Conservation (phyloP, 2,113 vertebrate species). For the Caracal caracal region DNA sequence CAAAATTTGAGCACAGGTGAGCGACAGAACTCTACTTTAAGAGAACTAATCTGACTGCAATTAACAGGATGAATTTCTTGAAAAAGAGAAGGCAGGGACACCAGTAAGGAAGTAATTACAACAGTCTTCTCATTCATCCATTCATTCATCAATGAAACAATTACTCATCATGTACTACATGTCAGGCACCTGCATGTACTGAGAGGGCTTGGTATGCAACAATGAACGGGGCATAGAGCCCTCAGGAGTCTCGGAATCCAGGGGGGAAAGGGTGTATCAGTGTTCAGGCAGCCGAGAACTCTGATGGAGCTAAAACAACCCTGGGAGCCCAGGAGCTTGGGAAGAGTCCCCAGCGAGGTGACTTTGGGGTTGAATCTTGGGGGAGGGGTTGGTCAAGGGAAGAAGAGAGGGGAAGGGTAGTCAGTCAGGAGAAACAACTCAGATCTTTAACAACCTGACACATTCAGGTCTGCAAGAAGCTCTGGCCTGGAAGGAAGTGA, state of each 20-base stretch:
- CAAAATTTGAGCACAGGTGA: not conserved
- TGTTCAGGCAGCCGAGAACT: not conserved
- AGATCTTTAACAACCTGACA: not conserved
- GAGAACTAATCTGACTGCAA: not conserved
- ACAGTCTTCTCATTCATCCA: not conserved
- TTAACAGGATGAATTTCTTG: not conserved
- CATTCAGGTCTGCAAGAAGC: not conserved
- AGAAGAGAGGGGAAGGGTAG: not conserved
- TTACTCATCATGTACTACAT: fast-evolving
- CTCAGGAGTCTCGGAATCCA: not conserved
- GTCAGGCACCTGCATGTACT: not conserved
- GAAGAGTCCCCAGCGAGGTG: not conserved
- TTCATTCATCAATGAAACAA: not conserved
- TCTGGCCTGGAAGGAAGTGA: not conserved
- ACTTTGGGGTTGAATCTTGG: not conserved
- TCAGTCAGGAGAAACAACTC: not conserved
- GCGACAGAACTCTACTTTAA: not conserved
- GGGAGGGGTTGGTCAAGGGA: not conserved
- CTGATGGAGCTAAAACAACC: not conserved
- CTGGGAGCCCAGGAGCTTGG: no score
- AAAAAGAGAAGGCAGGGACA: not conserved
- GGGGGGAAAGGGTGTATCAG: not conserved
- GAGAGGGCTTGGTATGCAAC: not conserved
- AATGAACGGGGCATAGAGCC: not conserved
- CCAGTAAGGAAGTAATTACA: not conserved